Conservation (phyloP, 2,888 invertebrate species). For the Andrena hattorfiana region DNA sequence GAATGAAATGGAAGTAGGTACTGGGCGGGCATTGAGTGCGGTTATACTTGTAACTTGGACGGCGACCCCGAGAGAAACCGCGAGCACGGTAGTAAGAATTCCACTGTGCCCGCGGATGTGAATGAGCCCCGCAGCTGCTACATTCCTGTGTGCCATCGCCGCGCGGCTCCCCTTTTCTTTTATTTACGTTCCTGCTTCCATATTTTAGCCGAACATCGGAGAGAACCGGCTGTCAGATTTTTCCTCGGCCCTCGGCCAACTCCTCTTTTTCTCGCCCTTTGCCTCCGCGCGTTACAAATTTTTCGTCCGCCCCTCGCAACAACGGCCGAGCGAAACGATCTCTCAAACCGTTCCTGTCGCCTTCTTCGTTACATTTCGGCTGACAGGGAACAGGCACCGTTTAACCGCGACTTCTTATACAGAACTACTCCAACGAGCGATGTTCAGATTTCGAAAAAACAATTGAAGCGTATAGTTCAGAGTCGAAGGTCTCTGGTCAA, state of each 20-base stretch:
- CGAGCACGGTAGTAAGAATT: constrained; percentile 80
- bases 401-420: no score
- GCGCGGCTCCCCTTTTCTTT: constrained; percentile 73
- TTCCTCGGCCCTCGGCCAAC: constrained; percentile 51
- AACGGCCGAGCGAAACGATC: background rate
- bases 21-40: constrained; percentile 73
- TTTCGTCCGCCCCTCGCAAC: constrained; percentile 42
- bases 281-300: constrained; percentile 39
- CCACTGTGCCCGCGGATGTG: constrained; percentile 80
- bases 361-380: no score
- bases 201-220: constrained; percentile 59
- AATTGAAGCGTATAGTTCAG: no score
- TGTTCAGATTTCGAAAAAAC: no score
- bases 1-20: constrained; percentile 79
- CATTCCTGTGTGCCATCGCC: constrained; percentile 82
- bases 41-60: constrained; percentile 80
- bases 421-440: no score
- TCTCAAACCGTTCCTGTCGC: constrained; percentile 40
- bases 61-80: constrained; percentile 75
- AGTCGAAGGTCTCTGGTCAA: no score
- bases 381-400: no score
- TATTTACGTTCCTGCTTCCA: constrained; percentile 63
- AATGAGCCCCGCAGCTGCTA: constrained; percentile 84
- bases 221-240: constrained; percentile 41
- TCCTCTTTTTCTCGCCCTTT: constrained; percentile 19